A percentile compares a stretch with the other conserved stretches of the same genome.
These are phyloP conservation scores for Chlorocebus sabaeus DNA, from an alignment of 2,113 vertebrate genomes.

Conservation along the genomic window DNA sequence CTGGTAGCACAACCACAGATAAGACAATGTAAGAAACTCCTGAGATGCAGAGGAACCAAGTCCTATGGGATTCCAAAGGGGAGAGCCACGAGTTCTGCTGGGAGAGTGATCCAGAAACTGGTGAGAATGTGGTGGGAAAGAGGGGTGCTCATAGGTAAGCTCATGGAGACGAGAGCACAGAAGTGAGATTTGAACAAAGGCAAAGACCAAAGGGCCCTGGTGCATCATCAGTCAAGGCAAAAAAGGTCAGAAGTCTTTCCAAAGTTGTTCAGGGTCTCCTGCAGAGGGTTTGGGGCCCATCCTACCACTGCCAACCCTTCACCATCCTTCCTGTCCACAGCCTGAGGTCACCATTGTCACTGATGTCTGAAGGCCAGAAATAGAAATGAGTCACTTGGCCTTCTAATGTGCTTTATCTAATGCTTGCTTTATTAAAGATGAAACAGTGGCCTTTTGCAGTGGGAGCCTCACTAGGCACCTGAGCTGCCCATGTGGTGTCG, in stretches of 20 bases:
- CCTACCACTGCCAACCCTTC: neutral
- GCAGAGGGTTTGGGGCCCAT: neutral
- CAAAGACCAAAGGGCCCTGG: neutral
- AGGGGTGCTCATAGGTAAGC: neutral
- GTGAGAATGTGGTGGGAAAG: neutral
- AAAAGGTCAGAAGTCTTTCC: neutral
- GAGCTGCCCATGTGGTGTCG: neutral
- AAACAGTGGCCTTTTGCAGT: neutral
- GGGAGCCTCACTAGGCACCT: neutral
- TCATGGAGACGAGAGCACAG: neutral
- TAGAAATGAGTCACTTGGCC: constrained; percentile 51
- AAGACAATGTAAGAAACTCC: neutral
- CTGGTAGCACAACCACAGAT: neutral
- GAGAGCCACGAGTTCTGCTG: neutral
- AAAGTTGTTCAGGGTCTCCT: neutral
- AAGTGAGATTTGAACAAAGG: neutral
- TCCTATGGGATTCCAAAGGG: neutral
- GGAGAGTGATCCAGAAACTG: neutral
- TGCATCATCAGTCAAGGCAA: neutral
- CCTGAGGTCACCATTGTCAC: constrained; percentile 35
- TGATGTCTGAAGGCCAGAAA: constrained; percentile 46
- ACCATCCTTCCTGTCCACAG: neutral
- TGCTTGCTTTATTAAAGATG: constrained; percentile 50
- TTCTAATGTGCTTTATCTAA: constrained; percentile 25
- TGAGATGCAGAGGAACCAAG: neutral